A percentile compares a stretch with the other conserved stretches of the same genome.
Conservation (phyloP, 2,797 vertebrate species). For the Zenarchopterus dispar region DNA sequence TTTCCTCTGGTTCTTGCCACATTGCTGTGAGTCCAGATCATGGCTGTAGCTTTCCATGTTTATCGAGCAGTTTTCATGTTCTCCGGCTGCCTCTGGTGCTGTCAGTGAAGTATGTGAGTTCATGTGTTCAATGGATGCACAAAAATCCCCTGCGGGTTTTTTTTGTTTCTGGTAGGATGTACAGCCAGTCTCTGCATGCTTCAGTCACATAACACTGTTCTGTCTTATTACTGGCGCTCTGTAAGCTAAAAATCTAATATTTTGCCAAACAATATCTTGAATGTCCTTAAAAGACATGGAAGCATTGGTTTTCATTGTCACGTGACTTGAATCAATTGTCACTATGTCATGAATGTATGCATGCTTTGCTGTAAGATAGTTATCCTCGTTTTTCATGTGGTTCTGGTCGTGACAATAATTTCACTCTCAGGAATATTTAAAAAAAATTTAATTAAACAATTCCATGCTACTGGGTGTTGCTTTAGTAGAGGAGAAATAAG, state of each 20-base stretch:
- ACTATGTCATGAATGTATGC: too few relatives aligned
- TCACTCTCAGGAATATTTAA: slow-evolving; percentile 10
- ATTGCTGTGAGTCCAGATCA: neutral
- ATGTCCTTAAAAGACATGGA: too few relatives aligned
- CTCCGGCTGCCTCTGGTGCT: neutral
- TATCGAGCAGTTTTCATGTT: neutral
- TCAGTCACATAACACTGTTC: neutral
- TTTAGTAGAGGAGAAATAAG: neutral
- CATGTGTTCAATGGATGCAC: slow-evolving; percentile 16
- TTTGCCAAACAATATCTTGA: too few relatives aligned
- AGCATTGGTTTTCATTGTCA: too few relatives aligned
- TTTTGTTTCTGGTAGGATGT: neutral
- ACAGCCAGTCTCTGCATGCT: neutral
- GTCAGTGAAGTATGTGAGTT: neutral
- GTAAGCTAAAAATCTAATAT: neutral
- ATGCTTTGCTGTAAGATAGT: too few relatives aligned
- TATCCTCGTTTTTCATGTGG: too few relatives aligned
- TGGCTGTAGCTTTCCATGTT: neutral
- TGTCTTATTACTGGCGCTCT: neutral
- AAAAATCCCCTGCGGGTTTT: neutral
- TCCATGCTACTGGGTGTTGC: slow-evolving; percentile 1
- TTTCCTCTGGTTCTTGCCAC: neutral
- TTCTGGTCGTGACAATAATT: neutral
- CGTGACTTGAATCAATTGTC: too few relatives aligned
- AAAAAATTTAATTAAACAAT: neutral